phyloP scores from a whole-genome alignment of 1,140 invertebrate genomes.

The Drosophila lini region DNA sequence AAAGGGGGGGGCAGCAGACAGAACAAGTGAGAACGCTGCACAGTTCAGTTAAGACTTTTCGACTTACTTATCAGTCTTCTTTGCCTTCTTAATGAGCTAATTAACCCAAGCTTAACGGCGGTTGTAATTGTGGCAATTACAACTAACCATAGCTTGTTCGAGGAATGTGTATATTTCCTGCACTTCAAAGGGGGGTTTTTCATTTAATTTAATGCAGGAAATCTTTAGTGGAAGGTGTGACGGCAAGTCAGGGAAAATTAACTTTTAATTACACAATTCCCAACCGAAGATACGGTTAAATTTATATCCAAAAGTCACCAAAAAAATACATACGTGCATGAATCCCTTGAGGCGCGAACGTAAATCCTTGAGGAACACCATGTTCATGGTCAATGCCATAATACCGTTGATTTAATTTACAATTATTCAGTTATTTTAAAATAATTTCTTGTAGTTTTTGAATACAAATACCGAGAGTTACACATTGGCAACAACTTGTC shows the following conservation, averaged over 20 bases:
- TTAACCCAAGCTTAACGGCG: slow-evolving; percentile 27
- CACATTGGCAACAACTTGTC: slow-evolving; percentile 5
- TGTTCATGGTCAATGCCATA: slow-evolving; percentile 82
- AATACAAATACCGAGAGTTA: slow-evolving; percentile 1
- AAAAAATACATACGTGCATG: slow-evolving; percentile 76
- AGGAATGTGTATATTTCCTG: slow-evolving; percentile 15
- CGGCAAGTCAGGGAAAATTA: not conserved
- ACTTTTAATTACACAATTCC: not conserved
- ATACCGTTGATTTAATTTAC: slow-evolving; percentile 2
- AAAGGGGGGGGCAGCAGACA: not conserved
- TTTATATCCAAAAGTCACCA: not conserved
- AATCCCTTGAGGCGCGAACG: slow-evolving; percentile 82
- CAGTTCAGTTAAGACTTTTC: slow-evolving; percentile 10
- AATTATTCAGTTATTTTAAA: slow-evolving; percentile 20
- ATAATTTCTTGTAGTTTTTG: slow-evolving; percentile 1
- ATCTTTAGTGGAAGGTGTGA: not conserved
- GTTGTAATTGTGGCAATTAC: slow-evolving; percentile 30
- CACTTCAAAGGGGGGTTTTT: slow-evolving; percentile 4
- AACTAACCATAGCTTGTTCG: slow-evolving; percentile 22
- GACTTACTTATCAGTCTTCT: slow-evolving; percentile 34
- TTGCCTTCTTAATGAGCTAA: slow-evolving; percentile 38
- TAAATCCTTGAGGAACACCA: slow-evolving; percentile 83
- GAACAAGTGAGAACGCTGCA: slow-evolving; percentile 5
- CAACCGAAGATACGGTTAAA: not conserved
- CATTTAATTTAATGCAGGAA: not conserved